phyloP scores from a whole-genome alignment of 2,113 vertebrate species.

The Muntiacus reevesi region DNA sequence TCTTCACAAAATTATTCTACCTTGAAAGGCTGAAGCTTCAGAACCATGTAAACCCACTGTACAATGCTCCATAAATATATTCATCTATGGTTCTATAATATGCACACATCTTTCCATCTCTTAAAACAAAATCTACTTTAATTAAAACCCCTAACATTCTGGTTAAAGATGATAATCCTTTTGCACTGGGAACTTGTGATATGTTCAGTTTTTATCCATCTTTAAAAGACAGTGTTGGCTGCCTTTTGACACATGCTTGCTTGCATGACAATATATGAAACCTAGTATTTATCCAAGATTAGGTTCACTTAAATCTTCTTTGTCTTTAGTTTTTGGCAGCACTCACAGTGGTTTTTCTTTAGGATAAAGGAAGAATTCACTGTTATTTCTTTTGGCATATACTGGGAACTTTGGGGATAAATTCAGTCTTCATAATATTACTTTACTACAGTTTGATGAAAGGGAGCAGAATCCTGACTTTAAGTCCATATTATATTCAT shows the following conservation, averaged over 20 bases:
- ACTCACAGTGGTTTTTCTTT: conserved; percentile 32
- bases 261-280: conserved; percentile 18
- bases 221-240: conserved; percentile 31
- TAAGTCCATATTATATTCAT: conserved; percentile 30
- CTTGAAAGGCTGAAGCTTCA: not conserved
- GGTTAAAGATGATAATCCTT: conserved; percentile 54
- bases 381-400: conserved; percentile 47
- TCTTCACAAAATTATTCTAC: not conserved
- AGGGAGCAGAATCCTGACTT: conserved; percentile 24
- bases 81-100: not conserved
- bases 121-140: conserved; percentile 28
- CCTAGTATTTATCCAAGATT: conserved; percentile 34
- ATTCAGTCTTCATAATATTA: conserved; percentile 39
- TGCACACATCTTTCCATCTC: not conserved
- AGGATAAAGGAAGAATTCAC: conserved; percentile 26
- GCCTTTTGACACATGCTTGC: not conserved
- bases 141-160: not conserved
- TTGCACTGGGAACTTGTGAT: conserved; percentile 16
- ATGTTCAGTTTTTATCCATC: not conserved
- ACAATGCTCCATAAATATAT: not conserved
- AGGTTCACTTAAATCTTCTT: not conserved
- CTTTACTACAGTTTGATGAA: conserved; percentile 39
- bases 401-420: conserved; percentile 29
- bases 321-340: conserved; percentile 19
- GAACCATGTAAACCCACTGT: not conserved